Percentiles rank a stretch among this genome's conserved stretches.
Conservation (phyloP, 2,888 invertebrate species). For the Cantharis rustica region DNA sequence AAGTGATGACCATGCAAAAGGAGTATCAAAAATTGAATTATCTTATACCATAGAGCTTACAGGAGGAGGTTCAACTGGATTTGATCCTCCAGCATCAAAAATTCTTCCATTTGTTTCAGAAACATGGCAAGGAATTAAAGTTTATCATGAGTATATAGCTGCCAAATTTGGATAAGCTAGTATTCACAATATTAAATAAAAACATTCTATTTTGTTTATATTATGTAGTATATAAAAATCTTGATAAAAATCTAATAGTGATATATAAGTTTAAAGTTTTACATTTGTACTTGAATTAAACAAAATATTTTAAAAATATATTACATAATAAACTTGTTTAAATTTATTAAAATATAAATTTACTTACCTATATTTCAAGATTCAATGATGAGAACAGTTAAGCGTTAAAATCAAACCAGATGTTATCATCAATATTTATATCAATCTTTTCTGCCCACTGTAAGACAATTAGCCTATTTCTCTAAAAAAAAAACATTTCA, state of each 20-base stretch:
- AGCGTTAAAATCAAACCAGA: too few relatives aligned
- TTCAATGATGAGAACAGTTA: too few relatives aligned
- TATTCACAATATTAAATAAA: not conserved
- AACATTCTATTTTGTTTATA: not conserved
- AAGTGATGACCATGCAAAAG: slow-evolving; percentile 70
- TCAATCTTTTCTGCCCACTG: too few relatives aligned
- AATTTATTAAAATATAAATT: too few relatives aligned
- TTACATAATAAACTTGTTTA: too few relatives aligned
- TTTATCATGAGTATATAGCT: slow-evolving; percentile 54
- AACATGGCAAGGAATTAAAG: slow-evolving; percentile 64
- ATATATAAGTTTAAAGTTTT: not conserved
- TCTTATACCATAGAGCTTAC: slow-evolving; percentile 70
- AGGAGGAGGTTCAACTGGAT: slow-evolving; percentile 58
- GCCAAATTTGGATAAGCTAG: slow-evolving; percentile 53
- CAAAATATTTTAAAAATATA: too few relatives aligned
- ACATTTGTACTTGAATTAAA: too few relatives aligned
- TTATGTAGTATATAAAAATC: not conserved
- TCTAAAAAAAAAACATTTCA: too few relatives aligned
- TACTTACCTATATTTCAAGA: too few relatives aligned
- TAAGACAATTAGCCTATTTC: too few relatives aligned
- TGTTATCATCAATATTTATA: too few relatives aligned
- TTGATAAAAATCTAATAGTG: not conserved
- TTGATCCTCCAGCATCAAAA: slow-evolving; percentile 61
- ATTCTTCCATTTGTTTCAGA: slow-evolving; percentile 64
- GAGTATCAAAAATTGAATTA: slow-evolving; percentile 61